Evolutionary conservation across 2,888 invertebrate genomes (phyloP).

Genomic region (Trichogramma dendrolimi): DNA sequence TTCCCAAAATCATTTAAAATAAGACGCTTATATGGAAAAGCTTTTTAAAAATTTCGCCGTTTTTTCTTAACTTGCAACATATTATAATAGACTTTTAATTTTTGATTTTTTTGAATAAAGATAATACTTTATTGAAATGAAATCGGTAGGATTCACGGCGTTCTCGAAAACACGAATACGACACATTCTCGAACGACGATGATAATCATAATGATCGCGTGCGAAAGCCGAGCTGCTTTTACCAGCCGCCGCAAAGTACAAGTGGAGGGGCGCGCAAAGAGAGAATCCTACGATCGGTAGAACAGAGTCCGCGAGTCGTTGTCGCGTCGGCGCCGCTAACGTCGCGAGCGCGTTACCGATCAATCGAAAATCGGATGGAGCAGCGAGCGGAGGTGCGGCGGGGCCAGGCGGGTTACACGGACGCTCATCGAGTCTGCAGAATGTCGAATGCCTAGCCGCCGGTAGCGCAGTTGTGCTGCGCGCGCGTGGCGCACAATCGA

Average conservation of each 20-base stretch:
- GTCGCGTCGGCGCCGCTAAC: too few species aligned
- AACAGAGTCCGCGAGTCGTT: background rate
- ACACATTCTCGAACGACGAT: too few species aligned
- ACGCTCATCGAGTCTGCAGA: too few species aligned
- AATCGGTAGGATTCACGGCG: background rate
- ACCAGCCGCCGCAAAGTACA: background rate
- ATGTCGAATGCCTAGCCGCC: too few species aligned
- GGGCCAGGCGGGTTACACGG: too few species aligned
- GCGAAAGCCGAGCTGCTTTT: background rate
- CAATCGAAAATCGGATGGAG: too few species aligned
- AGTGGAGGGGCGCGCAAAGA: background rate
- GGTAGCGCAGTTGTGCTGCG: too few species aligned
- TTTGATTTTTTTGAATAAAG: background rate
- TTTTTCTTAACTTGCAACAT: background rate
- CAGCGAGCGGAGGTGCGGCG: too few species aligned
- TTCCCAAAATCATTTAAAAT: background rate
- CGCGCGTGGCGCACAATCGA: too few species aligned
- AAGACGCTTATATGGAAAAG: background rate
- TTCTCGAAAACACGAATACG: background rate
- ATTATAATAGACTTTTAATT: background rate
- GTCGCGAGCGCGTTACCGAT: too few species aligned
- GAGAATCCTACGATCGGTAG: background rate
- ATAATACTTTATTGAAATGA: background rate
- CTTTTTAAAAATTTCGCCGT: background rate
- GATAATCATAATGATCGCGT: too few species aligned